A percentile compares a stretch with the other conserved stretches of the same genome.
Evolutionary conservation across 2,797 vertebrate species (phyloP).

Genomic region (Alosa sapidissima): DNA sequence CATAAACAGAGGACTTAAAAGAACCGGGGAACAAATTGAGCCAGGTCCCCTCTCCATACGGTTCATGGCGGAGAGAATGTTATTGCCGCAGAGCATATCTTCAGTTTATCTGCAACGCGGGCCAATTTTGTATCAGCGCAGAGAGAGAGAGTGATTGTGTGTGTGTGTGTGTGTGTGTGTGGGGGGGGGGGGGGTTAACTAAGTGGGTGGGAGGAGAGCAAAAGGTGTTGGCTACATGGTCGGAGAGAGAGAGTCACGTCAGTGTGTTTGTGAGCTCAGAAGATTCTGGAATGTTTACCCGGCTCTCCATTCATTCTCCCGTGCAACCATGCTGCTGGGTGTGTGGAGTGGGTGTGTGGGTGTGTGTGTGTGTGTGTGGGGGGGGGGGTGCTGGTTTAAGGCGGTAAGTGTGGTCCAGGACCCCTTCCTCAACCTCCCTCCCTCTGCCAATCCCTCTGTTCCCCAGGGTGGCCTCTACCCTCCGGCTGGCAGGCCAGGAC

Average conservation of each 20-base stretch:
- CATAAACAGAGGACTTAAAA: slow-evolving; percentile 16
- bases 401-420: not conserved
- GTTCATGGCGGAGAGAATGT: too few species aligned
- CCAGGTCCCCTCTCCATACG: not conserved
- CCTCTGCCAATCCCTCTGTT: not conserved
- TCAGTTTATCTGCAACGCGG: not conserved
- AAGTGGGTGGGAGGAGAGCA: too few species aligned
- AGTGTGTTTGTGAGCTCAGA: not conserved
- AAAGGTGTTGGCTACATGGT: too few species aligned
- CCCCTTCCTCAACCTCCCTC: not conserved
- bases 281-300: not conserved
- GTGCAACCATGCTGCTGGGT: not conserved
- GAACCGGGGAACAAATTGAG: not conserved
- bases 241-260: not conserved
- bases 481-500: slow-evolving; percentile 48
- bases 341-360: slow-evolving; percentile 15
- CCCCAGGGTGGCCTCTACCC: not conserved
- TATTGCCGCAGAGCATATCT: too few species aligned
- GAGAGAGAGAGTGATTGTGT: not conserved
- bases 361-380: slow-evolving; percentile 26
- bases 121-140: not conserved
- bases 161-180: slow-evolving; percentile 21
- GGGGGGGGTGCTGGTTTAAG: too few species aligned
- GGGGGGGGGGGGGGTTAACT: not conserved
- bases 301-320: too few species aligned